A percentile compares a stretch with the other conserved stretches of the same genome.
phyloP scores from a whole-genome alignment of 2,888 invertebrate genomes.

The Malthinus seriepunctatus region DNA sequence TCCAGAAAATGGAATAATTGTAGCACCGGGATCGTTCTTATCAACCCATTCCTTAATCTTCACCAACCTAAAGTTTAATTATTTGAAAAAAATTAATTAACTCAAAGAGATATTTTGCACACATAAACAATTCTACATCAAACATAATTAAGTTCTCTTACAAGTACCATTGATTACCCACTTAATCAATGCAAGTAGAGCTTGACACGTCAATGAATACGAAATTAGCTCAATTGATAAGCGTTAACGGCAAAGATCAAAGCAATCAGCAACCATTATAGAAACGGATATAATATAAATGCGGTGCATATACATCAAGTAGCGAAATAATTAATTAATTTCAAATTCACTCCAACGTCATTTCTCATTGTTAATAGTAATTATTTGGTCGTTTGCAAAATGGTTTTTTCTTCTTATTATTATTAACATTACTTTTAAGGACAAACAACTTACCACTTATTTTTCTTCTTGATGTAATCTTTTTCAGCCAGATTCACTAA shows the following conservation, averaged over 20 bases:
- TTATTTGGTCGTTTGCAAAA: not conserved
- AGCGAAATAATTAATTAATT: conserved; percentile 35
- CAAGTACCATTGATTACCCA: conserved; percentile 28
- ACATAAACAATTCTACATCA: conserved; percentile 10
- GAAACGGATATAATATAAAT: conserved; percentile 26
- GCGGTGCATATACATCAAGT: conserved; percentile 33
- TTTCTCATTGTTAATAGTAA: conserved; percentile 2
- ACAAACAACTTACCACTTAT: conserved; percentile 80
- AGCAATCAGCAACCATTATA: conserved; percentile 49
- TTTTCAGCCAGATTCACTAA: conserved; percentile 96
- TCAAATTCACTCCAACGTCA: conserved; percentile 10
- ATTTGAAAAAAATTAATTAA: not conserved
- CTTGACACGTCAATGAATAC: conserved; percentile 38
- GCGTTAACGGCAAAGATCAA: conserved; percentile 46
- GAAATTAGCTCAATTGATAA: conserved; percentile 48
- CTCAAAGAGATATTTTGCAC: not conserved
- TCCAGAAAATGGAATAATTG: conserved; percentile 96
- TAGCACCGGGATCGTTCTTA: conserved; percentile 91
- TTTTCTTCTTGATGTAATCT: conserved; percentile 98
- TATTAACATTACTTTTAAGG: conserved; percentile 8
- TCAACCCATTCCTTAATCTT: conserved; percentile 99
- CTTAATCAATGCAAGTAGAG: conserved; percentile 26
- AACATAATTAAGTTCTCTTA: conserved; percentile 40
- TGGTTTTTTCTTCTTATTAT: not conserved
- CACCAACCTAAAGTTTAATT: conserved; percentile 67